A percentile compares a stretch with the other conserved stretches of the same genome.
Evolutionary conservation across 2,888 invertebrate genomes (phyloP).

Genomic region (Gastracanthus pulcherrimus): DNA sequence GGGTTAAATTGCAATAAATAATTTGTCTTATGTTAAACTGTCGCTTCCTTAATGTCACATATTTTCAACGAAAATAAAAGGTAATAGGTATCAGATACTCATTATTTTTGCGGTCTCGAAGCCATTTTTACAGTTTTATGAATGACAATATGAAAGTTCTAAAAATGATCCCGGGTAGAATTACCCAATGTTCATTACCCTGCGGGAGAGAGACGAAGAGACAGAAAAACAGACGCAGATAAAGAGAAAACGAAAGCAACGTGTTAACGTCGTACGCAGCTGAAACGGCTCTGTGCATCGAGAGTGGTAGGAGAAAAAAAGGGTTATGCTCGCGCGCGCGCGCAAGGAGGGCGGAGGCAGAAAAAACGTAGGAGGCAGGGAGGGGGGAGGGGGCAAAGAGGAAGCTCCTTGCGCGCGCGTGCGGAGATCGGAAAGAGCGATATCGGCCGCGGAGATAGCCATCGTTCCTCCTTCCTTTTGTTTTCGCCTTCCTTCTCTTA

Average conservation of each 20-base stretch:
- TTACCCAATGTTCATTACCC: no score
- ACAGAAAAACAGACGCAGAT: background rate
- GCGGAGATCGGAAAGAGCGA: slow-evolving; percentile 34
- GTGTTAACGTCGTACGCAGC: background rate
- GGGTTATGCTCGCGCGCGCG: background rate
- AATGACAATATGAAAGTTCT: no score
- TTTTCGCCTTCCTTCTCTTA: slow-evolving; percentile 12
- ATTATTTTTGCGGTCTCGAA: no score
- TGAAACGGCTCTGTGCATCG: no score
- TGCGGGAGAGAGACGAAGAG: no score
- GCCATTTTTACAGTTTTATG: no score
- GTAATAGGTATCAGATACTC: no score
- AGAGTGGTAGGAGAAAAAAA: background rate
- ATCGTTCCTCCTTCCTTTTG: slow-evolving; percentile 46
- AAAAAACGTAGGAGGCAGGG: background rate
- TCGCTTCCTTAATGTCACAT: no score
- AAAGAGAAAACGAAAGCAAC: background rate
- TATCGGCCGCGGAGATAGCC: slow-evolving; percentile 48
- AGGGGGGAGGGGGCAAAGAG: background rate
- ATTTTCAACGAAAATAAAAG: no score
- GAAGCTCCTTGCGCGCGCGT: background rate
- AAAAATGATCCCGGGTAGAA: no score
- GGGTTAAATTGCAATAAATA: no score
- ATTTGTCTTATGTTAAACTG: no score
- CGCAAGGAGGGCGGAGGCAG: background rate